A percentile compares a stretch with the other conserved stretches of the same genome.
These are phyloP conservation scores for Pristionchus mayeri DNA, from an alignment of 2,888 invertebrate species.

Conservation along the genomic window DNA sequence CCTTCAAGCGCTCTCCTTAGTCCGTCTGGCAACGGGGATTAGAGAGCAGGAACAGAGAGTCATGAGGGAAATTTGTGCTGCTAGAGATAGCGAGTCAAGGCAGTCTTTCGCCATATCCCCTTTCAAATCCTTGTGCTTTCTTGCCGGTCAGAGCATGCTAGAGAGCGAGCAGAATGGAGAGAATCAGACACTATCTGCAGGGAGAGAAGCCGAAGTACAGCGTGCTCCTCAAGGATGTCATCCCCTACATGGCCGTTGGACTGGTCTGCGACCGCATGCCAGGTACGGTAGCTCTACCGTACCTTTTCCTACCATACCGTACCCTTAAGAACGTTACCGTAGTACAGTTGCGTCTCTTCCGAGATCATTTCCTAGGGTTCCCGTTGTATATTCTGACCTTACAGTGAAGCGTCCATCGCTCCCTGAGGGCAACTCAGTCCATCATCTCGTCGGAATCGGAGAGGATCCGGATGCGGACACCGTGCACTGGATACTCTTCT, in stretches of 20 bases:
- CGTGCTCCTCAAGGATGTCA: conserved; percentile 20
- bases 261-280: conserved; percentile 40
- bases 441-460: conserved; percentile 9
- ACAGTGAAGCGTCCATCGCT: conserved; percentile 13
- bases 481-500: conserved; percentile 34
- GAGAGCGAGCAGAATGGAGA: too few relatives aligned
- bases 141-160: not conserved
- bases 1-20: not conserved
- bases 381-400: not conserved
- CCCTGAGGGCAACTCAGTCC: conserved; percentile 11
- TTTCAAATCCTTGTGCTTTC: not conserved
- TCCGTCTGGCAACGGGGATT: not conserved
- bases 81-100: not conserved
- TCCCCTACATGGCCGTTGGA: conserved; percentile 33
- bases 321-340: not conserved
- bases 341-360: too few relatives aligned
- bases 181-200: not conserved
- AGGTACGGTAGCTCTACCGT: not conserved
- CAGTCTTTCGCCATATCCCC: not conserved
- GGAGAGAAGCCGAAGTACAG: conserved; percentile 6
- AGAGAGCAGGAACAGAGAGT: not conserved
- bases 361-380: not conserved
- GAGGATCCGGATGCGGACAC: conserved; percentile 18
- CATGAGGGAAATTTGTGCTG: not conserved
- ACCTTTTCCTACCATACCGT: not conserved